These are phyloP conservation scores for Digitonthophagus gazella DNA, from an alignment of 2,888 invertebrate genomes.

Conservation along the genomic window DNA sequence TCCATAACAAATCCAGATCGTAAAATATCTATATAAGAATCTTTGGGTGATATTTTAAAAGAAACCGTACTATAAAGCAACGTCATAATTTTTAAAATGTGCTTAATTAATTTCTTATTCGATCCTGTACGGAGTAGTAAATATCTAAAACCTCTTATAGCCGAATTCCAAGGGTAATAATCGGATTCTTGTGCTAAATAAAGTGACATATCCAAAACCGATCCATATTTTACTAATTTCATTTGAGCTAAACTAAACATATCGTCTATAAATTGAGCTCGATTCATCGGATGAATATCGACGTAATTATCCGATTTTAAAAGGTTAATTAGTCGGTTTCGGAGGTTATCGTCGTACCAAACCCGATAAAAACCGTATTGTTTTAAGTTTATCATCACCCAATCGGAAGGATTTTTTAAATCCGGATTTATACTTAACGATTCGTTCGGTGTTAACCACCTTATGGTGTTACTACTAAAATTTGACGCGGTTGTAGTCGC, in stretches of 20 bases:
- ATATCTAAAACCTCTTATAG: constrained; percentile 53
- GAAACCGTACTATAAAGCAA: constrained; percentile 31
- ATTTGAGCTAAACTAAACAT: constrained; percentile 71
- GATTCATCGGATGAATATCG: constrained; percentile 63
- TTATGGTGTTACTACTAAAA: constrained; percentile 46
- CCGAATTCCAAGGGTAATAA: constrained; percentile 79
- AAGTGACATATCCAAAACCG: constrained; percentile 64
- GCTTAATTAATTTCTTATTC: constrained; percentile 11
- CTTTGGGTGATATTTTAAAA: constrained; percentile 26
- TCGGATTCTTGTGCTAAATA: constrained; percentile 68
- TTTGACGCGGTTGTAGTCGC: constrained; percentile 47
- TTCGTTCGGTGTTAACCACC: constrained; percentile 37
- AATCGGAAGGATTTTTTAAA: constrained; percentile 37
- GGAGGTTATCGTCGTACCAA: constrained; percentile 56
- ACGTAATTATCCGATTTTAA: constrained; percentile 52
- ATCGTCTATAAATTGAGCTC: constrained; percentile 80
- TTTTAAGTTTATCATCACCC: constrained; percentile 63
- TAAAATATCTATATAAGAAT: constrained; percentile 56
- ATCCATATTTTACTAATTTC: constrained; percentile 58
- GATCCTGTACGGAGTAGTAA: constrained; percentile 40
- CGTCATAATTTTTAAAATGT: constrained; percentile 30
- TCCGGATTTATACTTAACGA: constrained; percentile 11
- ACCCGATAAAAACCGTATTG: constrained; percentile 67
- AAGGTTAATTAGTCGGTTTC: constrained; percentile 35
- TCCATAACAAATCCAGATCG: constrained; percentile 60